Conservation (phyloP, 2,888 invertebrate species). For the Hylaea fasciaria region DNA sequence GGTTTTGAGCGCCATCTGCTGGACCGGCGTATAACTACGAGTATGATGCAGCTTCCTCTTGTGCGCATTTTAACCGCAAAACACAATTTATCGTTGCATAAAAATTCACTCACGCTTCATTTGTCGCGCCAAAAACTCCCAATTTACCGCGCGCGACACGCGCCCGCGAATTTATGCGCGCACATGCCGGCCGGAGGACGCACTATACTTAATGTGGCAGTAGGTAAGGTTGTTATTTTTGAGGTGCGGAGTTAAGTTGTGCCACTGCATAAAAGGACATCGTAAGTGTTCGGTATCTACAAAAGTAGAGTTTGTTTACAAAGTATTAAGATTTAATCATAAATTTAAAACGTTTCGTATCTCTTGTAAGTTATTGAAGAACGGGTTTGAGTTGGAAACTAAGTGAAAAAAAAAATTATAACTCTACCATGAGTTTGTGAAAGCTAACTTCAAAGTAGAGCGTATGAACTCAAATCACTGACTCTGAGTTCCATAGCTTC, state of each 20-base stretch:
- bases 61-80: background rate
- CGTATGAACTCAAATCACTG: background rate
- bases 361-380: no score
- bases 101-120: slow-evolving; percentile 21
- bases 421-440: no score
- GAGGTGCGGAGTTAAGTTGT: no score
- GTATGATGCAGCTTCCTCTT: background rate
- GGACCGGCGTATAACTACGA: no score
- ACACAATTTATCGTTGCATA: slow-evolving; percentile 20
- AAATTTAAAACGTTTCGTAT: no score
- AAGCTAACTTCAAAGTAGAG: no score
- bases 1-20: background rate
- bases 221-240: slow-evolving; percentile 8
- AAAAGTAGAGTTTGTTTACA: no score
- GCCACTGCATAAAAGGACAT: no score
- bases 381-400: no score
- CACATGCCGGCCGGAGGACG: background rate
- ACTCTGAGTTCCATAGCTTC: background rate
- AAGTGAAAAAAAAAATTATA: no score
- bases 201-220: background rate
- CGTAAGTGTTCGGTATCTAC: no score
- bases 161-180: slow-evolving; percentile 15
- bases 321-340: no score
- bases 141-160: slow-evolving; percentile 16
- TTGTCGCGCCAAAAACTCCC: slow-evolving; percentile 15